These are phyloP conservation scores for Neoitamus cyanurus DNA, from an alignment of 2,888 invertebrate species.

Conservation along the genomic window DNA sequence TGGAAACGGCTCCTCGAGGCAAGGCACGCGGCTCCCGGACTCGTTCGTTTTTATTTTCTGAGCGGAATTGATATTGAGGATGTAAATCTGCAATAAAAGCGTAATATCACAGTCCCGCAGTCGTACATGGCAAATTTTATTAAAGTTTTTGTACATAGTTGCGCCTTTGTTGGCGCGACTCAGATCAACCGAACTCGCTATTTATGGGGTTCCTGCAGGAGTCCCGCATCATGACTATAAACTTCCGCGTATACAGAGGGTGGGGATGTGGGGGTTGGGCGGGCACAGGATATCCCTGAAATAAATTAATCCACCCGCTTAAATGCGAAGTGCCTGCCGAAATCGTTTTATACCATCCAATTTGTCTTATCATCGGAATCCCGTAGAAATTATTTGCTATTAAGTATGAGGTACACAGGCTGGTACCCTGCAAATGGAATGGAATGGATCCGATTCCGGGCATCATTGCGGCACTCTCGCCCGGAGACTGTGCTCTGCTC, in stretches of 20 bases:
- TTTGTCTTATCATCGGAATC: slow-evolving; percentile 4
- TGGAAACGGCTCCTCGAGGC: slow-evolving; percentile 17
- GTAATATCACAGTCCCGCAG: slow-evolving; percentile 29
- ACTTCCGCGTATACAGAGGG: neutral
- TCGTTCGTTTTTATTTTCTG: slow-evolving; percentile 33
- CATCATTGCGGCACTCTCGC: slow-evolving; percentile 14
- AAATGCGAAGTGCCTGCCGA: neutral
- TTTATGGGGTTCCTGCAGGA: neutral
- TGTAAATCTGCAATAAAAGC: slow-evolving; percentile 42
- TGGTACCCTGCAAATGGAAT: neutral
- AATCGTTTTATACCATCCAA: neutral
- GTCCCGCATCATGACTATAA: neutral
- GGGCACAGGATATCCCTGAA: neutral
- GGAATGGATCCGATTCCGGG: slow-evolving; percentile 6
- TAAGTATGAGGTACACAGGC: slow-evolving; percentile 9
- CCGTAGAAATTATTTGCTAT: neutral
- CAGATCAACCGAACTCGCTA: neutral
- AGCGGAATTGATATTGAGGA: slow-evolving; percentile 40
- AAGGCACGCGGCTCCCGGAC: neutral
- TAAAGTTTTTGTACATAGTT: slow-evolving; percentile 26
- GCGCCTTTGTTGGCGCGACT: neutral
- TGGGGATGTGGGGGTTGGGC: neutral
- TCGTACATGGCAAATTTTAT: slow-evolving; percentile 39
- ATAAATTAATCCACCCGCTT: neutral
- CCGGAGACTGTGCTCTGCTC: neutral